Conservation (phyloP, 1,140 invertebrate genomes). For the Pectinophora gossypiella region DNA sequence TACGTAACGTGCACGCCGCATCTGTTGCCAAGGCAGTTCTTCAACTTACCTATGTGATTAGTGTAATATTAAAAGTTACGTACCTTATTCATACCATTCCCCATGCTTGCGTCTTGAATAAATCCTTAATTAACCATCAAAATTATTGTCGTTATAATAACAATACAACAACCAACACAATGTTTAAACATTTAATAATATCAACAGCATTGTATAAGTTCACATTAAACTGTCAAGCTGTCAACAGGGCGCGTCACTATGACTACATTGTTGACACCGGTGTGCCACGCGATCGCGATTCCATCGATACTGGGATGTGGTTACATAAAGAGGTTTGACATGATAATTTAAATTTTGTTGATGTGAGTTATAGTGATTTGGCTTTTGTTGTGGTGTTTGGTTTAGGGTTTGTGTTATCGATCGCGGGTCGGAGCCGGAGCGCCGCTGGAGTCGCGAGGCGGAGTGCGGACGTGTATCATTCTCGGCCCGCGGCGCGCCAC, state of each 20-base stretch:
- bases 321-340: constrained; percentile 22
- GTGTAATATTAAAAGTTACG: neutral
- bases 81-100: constrained; percentile 89
- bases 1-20: constrained; percentile 39
- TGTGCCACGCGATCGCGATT: constrained; percentile 42
- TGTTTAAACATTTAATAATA: constrained; percentile 23
- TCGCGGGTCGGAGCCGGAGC: constrained; percentile 19
- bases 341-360: no score
- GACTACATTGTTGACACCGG: constrained; percentile 70
- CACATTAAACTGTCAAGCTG: constrained; percentile 45
- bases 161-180: constrained; percentile 27
- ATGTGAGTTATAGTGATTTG: no score
- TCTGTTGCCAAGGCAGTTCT: no score
- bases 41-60: no score
- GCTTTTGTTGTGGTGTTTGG: neutral
- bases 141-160: constrained; percentile 40
- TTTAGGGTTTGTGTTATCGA: constrained; percentile 43
- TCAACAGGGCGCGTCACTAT: constrained; percentile 68
- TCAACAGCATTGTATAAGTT: constrained; percentile 24
- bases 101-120: constrained; percentile 73
- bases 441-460: constrained; percentile 13
- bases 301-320: constrained; percentile 35
- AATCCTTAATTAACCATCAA: constrained; percentile 24
- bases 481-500: constrained; percentile 43
- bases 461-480: constrained; percentile 14